A percentile compares a stretch with the other conserved stretches of the same genome.
phyloP scores from a whole-genome alignment of 2,797 vertebrate species.

The Sorex maritimensis region DNA sequence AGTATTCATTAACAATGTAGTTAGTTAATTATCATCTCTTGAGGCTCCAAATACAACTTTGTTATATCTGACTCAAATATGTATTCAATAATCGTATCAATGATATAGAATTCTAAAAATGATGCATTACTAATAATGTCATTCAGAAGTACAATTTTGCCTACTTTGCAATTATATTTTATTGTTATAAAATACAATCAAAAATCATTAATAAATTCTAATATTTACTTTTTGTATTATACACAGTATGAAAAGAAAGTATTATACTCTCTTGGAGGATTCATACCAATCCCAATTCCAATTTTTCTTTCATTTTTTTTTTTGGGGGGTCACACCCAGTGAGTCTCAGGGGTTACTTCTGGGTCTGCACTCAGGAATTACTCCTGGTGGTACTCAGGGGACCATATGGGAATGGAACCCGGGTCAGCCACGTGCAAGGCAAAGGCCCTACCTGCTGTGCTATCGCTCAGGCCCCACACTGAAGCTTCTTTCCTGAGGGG shows the following conservation, averaged over 20 bases:
- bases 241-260: neutral
- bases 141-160: constrained; percentile 33
- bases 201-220: constrained; percentile 25
- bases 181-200: constrained; percentile 36
- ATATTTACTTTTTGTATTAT: constrained; percentile 33
- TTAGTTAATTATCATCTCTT: constrained; percentile 24
- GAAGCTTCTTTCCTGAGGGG: too few relatives aligned
- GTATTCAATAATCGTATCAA: neutral
- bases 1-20: neutral
- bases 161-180: constrained; percentile 17
- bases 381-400: too few relatives aligned
- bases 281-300: neutral
- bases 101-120: constrained; percentile 45
- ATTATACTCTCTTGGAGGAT: neutral
- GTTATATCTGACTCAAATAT: constrained; percentile 39
- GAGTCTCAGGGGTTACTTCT: too few relatives aligned
- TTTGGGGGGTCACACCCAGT: too few relatives aligned
- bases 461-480: too few relatives aligned
- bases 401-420: too few relatives aligned
- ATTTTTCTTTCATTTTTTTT: neutral
- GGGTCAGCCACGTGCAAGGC: too few relatives aligned
- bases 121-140: neutral
- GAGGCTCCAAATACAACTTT: constrained; percentile 5
- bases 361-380: too few relatives aligned
- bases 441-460: too few relatives aligned